Conservation (phyloP, 1,140 invertebrate genomes). For the Drosophila serrata region DNA sequence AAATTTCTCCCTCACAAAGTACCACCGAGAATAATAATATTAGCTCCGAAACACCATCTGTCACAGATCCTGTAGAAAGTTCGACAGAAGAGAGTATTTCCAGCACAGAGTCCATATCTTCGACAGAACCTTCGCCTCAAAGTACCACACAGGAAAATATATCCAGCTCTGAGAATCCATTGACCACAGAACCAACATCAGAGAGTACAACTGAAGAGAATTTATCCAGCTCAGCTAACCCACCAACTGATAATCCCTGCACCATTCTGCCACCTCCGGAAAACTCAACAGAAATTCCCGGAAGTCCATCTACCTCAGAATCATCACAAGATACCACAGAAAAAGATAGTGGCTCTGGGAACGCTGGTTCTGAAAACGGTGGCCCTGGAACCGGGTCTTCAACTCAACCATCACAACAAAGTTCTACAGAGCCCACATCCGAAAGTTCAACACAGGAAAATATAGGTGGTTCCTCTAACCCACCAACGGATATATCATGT, state of each 20-base stretch:
- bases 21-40: neutral
- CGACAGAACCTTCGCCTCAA: neutral
- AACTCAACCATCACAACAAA: neutral
- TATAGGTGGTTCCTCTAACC: neutral
- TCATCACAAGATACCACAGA: neutral
- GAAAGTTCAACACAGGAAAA: neutral
- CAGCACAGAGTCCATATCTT: neutral
- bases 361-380: neutral
- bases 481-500: neutral
- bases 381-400: neutral
- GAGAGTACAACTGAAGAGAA: neutral
- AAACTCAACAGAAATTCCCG: neutral
- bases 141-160: neutral
- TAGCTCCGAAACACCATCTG: neutral
- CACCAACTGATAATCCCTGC: neutral
- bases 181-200: neutral
- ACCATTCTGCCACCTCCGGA: neutral
- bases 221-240: neutral
- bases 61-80: neutral
- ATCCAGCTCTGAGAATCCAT: neutral
- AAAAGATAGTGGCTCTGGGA: neutral
- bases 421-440: neutral
- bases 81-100: slow-evolving; percentile 3
- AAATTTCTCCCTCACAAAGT: neutral
- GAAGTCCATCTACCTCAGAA: neutral